These are phyloP conservation scores for Neolamprologus ventralis DNA, from an alignment of 2,113 vertebrate genomes.

Conservation along the genomic window DNA sequence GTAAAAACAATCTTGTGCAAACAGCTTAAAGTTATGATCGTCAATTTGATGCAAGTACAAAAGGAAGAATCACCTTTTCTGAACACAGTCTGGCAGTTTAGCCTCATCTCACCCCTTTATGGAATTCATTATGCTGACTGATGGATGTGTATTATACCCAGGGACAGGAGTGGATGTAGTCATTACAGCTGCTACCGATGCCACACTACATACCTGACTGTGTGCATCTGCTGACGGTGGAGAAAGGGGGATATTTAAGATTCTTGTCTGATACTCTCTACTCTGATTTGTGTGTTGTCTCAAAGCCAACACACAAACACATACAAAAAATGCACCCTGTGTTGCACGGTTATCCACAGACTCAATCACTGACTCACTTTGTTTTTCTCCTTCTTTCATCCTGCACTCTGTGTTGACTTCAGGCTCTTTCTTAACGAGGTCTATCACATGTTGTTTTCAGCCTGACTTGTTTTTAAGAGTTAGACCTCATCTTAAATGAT, in stretches of 20 bases:
- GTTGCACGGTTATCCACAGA: background rate
- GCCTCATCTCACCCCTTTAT: background rate
- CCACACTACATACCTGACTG: slow-evolving; percentile 14
- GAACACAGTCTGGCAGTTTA: background rate
- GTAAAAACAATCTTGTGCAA: background rate
- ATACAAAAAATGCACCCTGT: background rate
- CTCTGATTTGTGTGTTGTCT: slow-evolving; percentile 11
- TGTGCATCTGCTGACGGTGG: slow-evolving; percentile 35
- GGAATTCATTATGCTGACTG: background rate
- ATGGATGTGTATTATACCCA: background rate
- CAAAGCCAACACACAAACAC: slow-evolving; percentile 6
- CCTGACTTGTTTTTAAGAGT: slow-evolving; percentile 32
- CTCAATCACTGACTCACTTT: slow-evolving; percentile 2
- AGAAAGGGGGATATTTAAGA: slow-evolving; percentile 50
- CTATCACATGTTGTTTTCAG: slow-evolving; percentile 51
- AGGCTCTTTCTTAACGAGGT: slow-evolving; percentile 34
- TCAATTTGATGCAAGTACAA: background rate
- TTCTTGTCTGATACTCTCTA: slow-evolving; percentile 13
- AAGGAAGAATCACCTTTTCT: background rate
- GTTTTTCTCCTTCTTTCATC: slow-evolving; percentile 13
- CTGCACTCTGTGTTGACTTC: slow-evolving; percentile 1
- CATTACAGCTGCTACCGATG: background rate
- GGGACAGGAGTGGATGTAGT: background rate
- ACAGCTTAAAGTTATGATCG: background rate
- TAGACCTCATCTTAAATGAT: background rate